phyloP scores from a whole-genome alignment of 2,113 vertebrate genomes.

The Corythaeola cristata region DNA sequence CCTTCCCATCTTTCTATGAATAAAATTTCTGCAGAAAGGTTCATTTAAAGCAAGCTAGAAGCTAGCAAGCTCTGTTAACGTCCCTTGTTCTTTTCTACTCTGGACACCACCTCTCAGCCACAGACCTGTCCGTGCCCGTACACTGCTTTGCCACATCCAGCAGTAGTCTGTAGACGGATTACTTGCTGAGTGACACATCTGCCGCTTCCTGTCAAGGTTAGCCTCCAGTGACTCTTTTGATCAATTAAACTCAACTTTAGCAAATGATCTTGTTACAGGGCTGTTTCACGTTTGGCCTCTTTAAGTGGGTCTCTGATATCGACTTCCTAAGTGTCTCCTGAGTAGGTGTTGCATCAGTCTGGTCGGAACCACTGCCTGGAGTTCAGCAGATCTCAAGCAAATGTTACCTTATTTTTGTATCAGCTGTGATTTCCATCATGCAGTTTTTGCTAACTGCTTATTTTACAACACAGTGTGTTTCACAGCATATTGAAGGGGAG shows the following conservation, averaged over 20 bases:
- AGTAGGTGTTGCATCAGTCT: conserved; percentile 1
- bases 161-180: neutral
- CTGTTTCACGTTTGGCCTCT: neutral
- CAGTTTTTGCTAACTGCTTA: neutral
- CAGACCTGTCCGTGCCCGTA: accelerated
- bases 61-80: neutral
- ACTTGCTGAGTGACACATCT: neutral
- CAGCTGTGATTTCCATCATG: neutral
- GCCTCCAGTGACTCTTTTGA: neutral
- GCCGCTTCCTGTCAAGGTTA: neutral
- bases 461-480: neutral
- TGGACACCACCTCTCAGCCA: neutral
- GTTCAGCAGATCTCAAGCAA: neutral
- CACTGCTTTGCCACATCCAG: neutral
- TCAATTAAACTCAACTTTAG: neutral
- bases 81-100: neutral
- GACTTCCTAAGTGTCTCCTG: neutral
- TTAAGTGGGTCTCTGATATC: neutral
- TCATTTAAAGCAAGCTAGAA: neutral
- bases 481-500: neutral
- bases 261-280: neutral
- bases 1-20: neutral
- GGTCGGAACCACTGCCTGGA: neutral
- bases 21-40: neutral
- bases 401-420: neutral